A percentile compares a stretch with the other conserved stretches of the same genome.
Conservation (phyloP, 2,888 invertebrate genomes). For the Lithophane semibrunnea region DNA sequence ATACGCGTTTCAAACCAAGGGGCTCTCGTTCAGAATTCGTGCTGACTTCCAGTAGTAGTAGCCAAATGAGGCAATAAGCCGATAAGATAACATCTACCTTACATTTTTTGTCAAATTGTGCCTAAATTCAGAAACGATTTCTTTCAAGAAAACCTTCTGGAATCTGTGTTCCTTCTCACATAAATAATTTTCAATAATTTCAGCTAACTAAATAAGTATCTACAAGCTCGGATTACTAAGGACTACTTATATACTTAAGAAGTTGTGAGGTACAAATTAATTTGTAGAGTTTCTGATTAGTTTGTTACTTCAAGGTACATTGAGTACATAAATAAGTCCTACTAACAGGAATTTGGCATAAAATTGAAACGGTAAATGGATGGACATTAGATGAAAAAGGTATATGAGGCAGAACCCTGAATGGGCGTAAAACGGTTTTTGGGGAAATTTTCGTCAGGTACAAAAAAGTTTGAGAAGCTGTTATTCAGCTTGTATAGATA, state of each 20-base stretch:
- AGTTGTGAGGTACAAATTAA: conserved; percentile 33
- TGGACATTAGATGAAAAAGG: conserved; percentile 11
- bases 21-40: not conserved
- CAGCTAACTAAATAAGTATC: not conserved
- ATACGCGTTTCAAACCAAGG: not conserved
- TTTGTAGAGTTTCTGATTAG: conserved; percentile 34
- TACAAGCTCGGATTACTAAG: conserved; percentile 15
- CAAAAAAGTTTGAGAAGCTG: not conserved
- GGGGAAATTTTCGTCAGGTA: not conserved
- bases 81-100: not conserved
- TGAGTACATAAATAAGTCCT: not conserved
- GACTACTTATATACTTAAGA: conserved; percentile 42
- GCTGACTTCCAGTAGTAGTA: not conserved
- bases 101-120: not conserved
- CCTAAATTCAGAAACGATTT: not conserved
- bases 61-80: not conserved
- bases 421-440: not conserved
- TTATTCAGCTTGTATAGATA: not conserved
- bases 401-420: not conserved
- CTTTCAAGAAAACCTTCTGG: not conserved
- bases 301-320: conserved; percentile 8
- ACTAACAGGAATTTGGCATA: not conserved
- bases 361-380: conserved; percentile 13
- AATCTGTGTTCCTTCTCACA: no score
- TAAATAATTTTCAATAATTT: not conserved